Conservation (phyloP, 2,113 vertebrate species). For the Stigmatopora argus region DNA sequence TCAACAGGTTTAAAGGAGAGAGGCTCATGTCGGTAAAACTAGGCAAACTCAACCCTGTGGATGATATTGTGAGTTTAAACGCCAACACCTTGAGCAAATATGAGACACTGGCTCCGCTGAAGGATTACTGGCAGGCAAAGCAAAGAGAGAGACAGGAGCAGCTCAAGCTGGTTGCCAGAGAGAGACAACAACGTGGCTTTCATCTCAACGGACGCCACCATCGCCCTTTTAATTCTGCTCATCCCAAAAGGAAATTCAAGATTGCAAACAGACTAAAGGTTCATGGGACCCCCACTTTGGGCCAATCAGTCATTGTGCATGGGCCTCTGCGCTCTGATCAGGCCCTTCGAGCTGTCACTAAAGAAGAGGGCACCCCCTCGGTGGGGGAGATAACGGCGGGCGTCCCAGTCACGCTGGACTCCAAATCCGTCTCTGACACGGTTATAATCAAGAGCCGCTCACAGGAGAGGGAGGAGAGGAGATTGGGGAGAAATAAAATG, state of each 20-base stretch:
- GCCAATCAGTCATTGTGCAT: constrained; percentile 80
- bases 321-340: constrained; percentile 78
- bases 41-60: constrained; percentile 83
- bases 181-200: constrained; percentile 81
- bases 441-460: constrained; percentile 79
- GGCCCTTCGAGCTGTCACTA: constrained; percentile 77
- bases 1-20: constrained; percentile 98
- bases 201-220: constrained; percentile 89
- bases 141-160: constrained; percentile 81
- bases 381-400: constrained; percentile 73
- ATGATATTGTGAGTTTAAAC: constrained; percentile 84
- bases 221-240: constrained; percentile 84
- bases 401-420: constrained; percentile 76
- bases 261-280: constrained; percentile 92
- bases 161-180: constrained; percentile 79
- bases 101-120: constrained; percentile 89
- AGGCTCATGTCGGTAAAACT: constrained; percentile 97
- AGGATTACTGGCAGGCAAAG: constrained; percentile 92
- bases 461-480: constrained; percentile 84
- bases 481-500: constrained; percentile 84
- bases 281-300: constrained; percentile 91
- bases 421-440: constrained; percentile 71
- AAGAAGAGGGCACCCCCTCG: constrained; percentile 74
- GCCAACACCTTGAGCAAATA: constrained; percentile 84
- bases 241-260: constrained; percentile 95